phyloP scores from a whole-genome alignment of 2,797 vertebrate species.

The Clangula hyemalis region DNA sequence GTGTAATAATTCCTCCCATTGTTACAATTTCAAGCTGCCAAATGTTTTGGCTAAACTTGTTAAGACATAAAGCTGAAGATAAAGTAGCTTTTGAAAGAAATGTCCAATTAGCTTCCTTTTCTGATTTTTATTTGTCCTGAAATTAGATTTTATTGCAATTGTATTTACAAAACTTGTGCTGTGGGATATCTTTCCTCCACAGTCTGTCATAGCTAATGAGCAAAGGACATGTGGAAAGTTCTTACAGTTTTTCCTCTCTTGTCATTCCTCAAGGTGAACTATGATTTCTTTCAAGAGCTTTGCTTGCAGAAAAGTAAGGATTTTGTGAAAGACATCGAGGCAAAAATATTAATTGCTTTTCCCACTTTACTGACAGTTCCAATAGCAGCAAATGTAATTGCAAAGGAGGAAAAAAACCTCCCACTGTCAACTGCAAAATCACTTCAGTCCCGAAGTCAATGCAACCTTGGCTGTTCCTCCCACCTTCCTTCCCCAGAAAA shows the following conservation, averaged over 20 bases:
- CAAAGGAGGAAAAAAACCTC: conserved; percentile 42
- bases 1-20: neutral
- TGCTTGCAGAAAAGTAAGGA: conserved; percentile 54
- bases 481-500: neutral
- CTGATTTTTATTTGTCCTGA: conserved; percentile 32
- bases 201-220: conserved; percentile 43
- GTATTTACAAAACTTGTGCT: conserved; percentile 38
- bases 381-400: conserved; percentile 36
- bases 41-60: neutral
- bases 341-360: conserved; percentile 71
- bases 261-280: conserved; percentile 57
- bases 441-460: conserved; percentile 23
- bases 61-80: neutral
- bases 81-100: neutral
- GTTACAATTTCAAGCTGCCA: neutral
- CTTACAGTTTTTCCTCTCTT: conserved; percentile 17
- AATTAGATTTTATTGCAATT: conserved; percentile 23
- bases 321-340: conserved; percentile 38
- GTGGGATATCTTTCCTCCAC: neutral
- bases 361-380: conserved; percentile 49
- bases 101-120: neutral
- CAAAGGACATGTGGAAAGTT: neutral
- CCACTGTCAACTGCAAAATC: conserved; percentile 32
- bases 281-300: conserved; percentile 57
- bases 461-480: neutral